Evolutionary conservation across 2,888 invertebrate genomes (phyloP), one percentile per base, ranked within the genome.

Genomic region (Cephus pulcher): DNA sequence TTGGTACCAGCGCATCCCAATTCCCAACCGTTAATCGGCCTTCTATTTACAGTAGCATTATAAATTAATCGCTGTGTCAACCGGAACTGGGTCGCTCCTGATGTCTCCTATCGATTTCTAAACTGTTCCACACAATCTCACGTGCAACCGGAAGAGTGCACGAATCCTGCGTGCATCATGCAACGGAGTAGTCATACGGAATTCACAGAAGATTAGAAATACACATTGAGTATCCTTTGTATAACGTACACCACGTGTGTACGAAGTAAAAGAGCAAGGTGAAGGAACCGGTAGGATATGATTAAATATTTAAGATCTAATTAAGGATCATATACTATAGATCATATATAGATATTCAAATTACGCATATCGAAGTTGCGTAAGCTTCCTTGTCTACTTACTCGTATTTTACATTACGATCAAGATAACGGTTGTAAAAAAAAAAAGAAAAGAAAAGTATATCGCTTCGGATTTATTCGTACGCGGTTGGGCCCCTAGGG

Each of bases 11-110:
- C 12, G 4, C 71, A 12, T 75, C 75, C 30, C 33, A 70, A 73
- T 78, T 56, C 56, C 75, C 73, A 23, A 76, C 75, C 78, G 78
- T 76, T 75, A 40, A 11, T 37, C 74, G 34, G 15, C 56, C 56
- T 40, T 73, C 70, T 35, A 15, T 78, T 76, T 73, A 73, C 69
- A 34, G 73, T 71, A 68, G 71, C 33, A 78, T 73, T 75, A 78
- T 78, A 76, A 89, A 90, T 89, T 89, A 89, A 89, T 88, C 85
- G 88, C 86, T 85, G 85, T 86, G 74, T 15, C 75, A 35, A n/a
- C 32, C 34, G 71, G 71, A 71, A 71, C 71, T 71, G 71, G 71
- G 74, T 78, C 75, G 11, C 34, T 69, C 34, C 37, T 15, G 30
- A 30, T 70, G 37, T 40, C 70, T 69, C 12, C 23, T 11, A 71